These are phyloP conservation scores for Anthonomus grandis DNA, from an alignment of 1,140 invertebrate species.

Conservation along the genomic window DNA sequence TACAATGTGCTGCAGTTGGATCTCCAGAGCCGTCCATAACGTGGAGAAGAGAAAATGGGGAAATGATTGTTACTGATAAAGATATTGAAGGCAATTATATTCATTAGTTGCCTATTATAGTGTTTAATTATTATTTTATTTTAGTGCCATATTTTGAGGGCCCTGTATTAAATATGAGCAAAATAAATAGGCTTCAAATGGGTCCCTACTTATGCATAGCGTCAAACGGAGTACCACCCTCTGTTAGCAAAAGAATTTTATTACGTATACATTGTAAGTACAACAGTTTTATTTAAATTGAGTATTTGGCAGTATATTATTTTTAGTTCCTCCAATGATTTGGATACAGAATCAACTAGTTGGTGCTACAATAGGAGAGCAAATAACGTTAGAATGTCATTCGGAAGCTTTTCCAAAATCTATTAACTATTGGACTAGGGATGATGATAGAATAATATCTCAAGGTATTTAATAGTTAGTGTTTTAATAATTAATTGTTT, in stretches of 20 bases:
- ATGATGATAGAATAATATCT: constrained; percentile 73
- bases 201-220: constrained; percentile 86
- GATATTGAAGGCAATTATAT: constrained; percentile 51
- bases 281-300: background rate
- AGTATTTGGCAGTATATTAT: background rate
- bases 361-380: constrained; percentile 68
- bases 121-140: constrained; percentile 38
- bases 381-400: constrained; percentile 74
- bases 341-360: constrained; percentile 78
- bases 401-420: constrained; percentile 85
- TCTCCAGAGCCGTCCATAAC: constrained; percentile 80
- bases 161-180: constrained; percentile 70
- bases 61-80: constrained; percentile 56
- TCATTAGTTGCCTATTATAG: background rate
- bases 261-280: constrained; percentile 84
- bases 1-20: constrained; percentile 77
- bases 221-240: constrained; percentile 82
- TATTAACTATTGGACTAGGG: constrained; percentile 80
- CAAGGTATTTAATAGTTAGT: constrained; percentile 55
- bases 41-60: constrained; percentile 77
- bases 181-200: constrained; percentile 84
- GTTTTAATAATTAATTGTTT: too few species aligned
- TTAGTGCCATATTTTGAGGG: constrained; percentile 68
- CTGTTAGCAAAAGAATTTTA: constrained; percentile 83
- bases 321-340: constrained; percentile 77